Conservation (phyloP, 2,888 invertebrate species). For the Ptilodon capucinus region DNA sequence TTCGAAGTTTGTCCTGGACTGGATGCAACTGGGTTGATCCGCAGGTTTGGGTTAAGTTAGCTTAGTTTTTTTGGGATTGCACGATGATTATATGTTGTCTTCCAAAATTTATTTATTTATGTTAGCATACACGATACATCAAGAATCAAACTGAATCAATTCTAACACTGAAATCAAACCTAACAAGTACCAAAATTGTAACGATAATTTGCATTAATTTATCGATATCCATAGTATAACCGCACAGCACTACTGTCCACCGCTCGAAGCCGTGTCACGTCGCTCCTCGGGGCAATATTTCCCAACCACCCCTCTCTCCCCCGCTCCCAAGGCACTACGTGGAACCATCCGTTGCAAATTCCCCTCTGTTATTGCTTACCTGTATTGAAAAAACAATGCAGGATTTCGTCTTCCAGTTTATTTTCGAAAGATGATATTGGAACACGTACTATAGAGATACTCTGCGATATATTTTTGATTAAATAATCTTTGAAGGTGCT, state of each 20-base stretch:
- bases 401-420: conserved; percentile 7
- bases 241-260: conserved; percentile 38
- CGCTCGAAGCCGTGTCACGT: conserved; percentile 45
- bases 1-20: too few relatives aligned
- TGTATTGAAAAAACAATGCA: conserved; percentile 46
- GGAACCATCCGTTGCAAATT: conserved; percentile 36
- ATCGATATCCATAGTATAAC: conserved; percentile 1
- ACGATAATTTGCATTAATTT: not conserved
- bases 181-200: not conserved
- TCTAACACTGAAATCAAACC: too few relatives aligned
- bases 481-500: too few relatives aligned
- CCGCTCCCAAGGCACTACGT: conserved; percentile 16
- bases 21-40: too few relatives aligned
- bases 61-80: too few relatives aligned
- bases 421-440: conserved; percentile 1
- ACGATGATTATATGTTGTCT: too few relatives aligned
- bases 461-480: too few relatives aligned
- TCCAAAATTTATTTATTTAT: too few relatives aligned
- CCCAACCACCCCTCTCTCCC: conserved; percentile 10
- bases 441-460: not conserved
- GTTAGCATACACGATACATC: too few relatives aligned
- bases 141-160: too few relatives aligned
- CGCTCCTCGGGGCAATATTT: conserved; percentile 45
- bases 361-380: conserved; percentile 48
- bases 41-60: too few relatives aligned